phyloP scores from a whole-genome alignment of 37 sponge, comb jelly and placozoan genomes.

The Spongilla lacustris region DNA sequence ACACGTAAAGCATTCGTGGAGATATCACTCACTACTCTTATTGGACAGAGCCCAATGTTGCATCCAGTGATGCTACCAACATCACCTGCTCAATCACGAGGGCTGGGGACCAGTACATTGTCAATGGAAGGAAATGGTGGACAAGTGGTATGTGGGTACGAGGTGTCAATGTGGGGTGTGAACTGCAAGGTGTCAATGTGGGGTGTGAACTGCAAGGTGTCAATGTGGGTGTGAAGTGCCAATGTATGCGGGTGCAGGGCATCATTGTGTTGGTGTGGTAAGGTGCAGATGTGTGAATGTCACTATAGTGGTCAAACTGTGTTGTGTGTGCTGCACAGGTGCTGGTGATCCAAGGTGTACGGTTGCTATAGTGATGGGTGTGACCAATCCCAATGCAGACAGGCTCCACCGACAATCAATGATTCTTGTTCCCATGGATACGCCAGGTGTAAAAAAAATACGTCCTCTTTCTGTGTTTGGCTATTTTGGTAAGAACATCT shows the following conservation, averaged over 20 bases:
- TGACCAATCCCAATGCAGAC: slow-evolving; percentile 19
- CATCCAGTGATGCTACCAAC: slow-evolving; percentile 95
- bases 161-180: too few relatives aligned
- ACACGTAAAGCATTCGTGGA: not conserved
- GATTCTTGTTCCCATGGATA: slow-evolving; percentile 87
- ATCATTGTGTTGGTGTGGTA: too few relatives aligned
- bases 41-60: slow-evolving; percentile 66
- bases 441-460: slow-evolving; percentile 78
- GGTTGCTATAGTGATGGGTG: slow-evolving; percentile 86
- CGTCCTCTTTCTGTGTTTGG: slow-evolving; percentile 90
- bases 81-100: slow-evolving; percentile 63
- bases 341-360: slow-evolving; percentile 89
- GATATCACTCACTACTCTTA: not conserved
- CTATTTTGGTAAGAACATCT: slow-evolving; percentile 5
- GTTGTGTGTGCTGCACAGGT: slow-evolving; percentile 17
- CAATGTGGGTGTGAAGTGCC: too few relatives aligned
- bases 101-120: slow-evolving; percentile 67
- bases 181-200: not conserved
- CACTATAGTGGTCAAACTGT: too few relatives aligned
- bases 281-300: too few relatives aligned
- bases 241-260: too few relatives aligned
- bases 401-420: slow-evolving; percentile 77
- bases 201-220: not conserved
- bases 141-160: slow-evolving; percentile 56
- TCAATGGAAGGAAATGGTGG: slow-evolving; percentile 96